phyloP scores from a whole-genome alignment of 2,113 vertebrate species.

The Corvus moneduloides region DNA sequence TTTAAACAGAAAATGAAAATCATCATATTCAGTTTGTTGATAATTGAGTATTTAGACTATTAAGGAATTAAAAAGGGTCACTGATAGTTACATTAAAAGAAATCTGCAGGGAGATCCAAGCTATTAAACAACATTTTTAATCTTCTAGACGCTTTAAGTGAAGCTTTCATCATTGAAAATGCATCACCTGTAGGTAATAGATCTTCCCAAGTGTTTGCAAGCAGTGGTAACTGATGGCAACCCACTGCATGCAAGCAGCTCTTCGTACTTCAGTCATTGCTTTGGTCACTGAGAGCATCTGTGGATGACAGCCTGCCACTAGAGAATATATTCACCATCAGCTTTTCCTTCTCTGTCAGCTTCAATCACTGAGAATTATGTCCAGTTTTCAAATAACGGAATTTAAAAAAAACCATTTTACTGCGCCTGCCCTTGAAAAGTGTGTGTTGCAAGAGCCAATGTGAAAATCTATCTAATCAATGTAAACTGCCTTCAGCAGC shows the following conservation, averaged over 20 bases:
- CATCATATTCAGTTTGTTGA: neutral
- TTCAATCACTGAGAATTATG: constrained; percentile 36
- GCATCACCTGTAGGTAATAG: neutral
- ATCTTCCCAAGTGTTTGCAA: neutral
- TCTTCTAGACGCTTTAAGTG: neutral
- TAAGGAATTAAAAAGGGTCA: neutral
- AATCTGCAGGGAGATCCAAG: neutral
- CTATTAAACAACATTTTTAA: neutral
- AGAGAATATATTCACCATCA: constrained; percentile 10
- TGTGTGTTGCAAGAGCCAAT: neutral
- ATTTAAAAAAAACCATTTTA: neutral
- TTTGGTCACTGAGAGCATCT: constrained; percentile 22
- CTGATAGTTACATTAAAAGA: neutral
- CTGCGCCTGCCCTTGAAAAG: constrained; percentile 40
- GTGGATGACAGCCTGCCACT: neutral
- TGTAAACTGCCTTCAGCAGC: constrained; percentile 1
- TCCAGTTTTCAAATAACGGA: constrained; percentile 35
- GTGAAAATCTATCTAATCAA: constrained; percentile 32
- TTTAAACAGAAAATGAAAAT: neutral
- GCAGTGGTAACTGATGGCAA: neutral
- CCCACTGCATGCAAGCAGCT: neutral
- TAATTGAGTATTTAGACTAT: neutral
- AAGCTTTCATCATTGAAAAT: constrained; percentile 9
- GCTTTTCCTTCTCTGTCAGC: constrained; percentile 12
- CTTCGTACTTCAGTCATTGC: neutral